These are phyloP conservation scores for Phortica magna DNA, from an alignment of 2,888 invertebrate species.

Conservation along the genomic window DNA sequence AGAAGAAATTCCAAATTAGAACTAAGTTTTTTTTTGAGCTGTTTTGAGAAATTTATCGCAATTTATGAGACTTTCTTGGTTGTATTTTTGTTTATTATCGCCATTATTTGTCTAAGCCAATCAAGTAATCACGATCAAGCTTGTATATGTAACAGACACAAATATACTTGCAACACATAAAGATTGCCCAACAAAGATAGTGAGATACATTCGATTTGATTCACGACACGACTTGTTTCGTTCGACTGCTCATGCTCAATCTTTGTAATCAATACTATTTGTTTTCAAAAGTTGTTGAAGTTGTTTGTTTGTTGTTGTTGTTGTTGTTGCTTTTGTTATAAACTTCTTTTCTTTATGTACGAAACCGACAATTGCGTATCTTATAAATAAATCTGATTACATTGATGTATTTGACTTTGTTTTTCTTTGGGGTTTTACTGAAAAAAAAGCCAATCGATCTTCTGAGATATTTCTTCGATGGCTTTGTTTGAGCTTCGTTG, in stretches of 20 bases:
- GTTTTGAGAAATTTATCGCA: too few relatives aligned
- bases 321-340: slow-evolving; percentile 45
- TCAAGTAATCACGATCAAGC: neutral
- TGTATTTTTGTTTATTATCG: too few relatives aligned
- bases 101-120: too few relatives aligned
- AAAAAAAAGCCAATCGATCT: slow-evolving; percentile 24
- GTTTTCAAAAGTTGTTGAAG: slow-evolving; percentile 30
- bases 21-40: too few relatives aligned
- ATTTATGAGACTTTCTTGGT: too few relatives aligned
- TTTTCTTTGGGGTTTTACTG: slow-evolving; percentile 45
- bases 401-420: slow-evolving; percentile 62
- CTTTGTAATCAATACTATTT: slow-evolving; percentile 55
- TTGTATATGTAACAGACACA: neutral
- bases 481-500: slow-evolving; percentile 49
- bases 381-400: slow-evolving; percentile 67
- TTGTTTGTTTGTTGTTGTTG: slow-evolving; percentile 27
- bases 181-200: neutral
- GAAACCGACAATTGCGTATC: slow-evolving; percentile 19
- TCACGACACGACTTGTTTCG: neutral
- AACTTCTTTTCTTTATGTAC: slow-evolving; percentile 20
- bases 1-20: too few relatives aligned
- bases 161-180: neutral
- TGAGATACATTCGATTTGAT: neutral
- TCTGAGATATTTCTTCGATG: slow-evolving; percentile 34
- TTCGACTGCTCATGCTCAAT: slow-evolving; percentile 26